A percentile compares a stretch with the other conserved stretches of the same genome.
These are phyloP conservation scores for Dinomys branickii DNA, from an alignment of 2,113 vertebrate species.

Conservation along the genomic window DNA sequence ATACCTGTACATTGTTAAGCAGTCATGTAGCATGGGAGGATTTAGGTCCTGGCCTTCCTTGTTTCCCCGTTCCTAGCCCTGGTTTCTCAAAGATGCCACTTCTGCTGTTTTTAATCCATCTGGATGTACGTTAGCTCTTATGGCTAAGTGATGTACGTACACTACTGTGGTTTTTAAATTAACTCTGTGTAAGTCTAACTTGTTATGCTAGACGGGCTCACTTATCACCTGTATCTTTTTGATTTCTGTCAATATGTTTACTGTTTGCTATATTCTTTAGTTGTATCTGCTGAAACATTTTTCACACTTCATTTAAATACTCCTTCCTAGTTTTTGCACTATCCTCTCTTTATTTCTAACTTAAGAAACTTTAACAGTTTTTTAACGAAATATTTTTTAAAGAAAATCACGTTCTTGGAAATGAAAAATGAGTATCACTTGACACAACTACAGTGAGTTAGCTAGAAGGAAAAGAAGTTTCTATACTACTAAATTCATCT, in stretches of 20 bases:
- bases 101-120: slow-evolving; percentile 42
- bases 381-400: neutral
- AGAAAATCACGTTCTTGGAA: neutral
- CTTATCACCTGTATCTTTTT: slow-evolving; percentile 27
- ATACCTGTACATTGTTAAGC: neutral
- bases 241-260: neutral
- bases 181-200: slow-evolving; percentile 53
- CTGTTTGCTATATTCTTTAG: slow-evolving; percentile 9
- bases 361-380: slow-evolving; percentile 28
- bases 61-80: neutral
- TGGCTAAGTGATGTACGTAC: slow-evolving; percentile 50
- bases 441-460: neutral
- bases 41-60: neutral
- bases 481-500: slow-evolving; percentile 5
- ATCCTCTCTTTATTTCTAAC: neutral
- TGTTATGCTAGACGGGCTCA: slow-evolving; percentile 37
- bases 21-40: neutral
- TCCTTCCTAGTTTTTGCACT: neutral
- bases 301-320: slow-evolving; percentile 43
- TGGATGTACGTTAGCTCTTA: neutral
- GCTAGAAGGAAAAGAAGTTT: neutral
- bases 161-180: slow-evolving; percentile 48
- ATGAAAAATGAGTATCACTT: neutral
- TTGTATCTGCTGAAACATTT: slow-evolving; percentile 52
- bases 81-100: neutral